Base-by-base conservation (phyloP, 2,113 vertebrate species). In the Crotalus tigris region DNA sequence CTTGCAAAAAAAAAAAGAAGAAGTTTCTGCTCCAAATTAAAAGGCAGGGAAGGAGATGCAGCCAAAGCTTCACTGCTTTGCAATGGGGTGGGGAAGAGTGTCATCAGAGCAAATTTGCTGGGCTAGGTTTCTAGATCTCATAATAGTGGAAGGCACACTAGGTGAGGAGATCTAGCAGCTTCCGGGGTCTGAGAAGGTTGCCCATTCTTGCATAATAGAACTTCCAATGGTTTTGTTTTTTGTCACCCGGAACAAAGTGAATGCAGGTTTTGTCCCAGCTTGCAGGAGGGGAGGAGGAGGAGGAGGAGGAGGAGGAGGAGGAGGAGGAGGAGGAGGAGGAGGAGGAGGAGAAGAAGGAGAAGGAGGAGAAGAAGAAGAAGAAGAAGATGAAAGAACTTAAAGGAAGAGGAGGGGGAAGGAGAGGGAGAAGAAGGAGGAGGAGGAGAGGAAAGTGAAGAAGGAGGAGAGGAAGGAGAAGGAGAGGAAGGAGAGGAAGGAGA, bases 391-490 rank as follows among this genome's bases (percentile, higher is more conserved):
- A 21, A 15, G 5, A 17, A 2, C 39, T 39, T 6, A 6, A 33
- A 39, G 61, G 26, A 29, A 1, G 59, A 3, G 26, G 11, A 4
- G 4, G 4, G 3, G 46, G 39, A 3, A 3, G 59, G 1, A 4
- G 26, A 4, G 1, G 26, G 9, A 29, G 9, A 3, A 26, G 61
- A 3, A 0, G 0, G 5, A 85, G 44, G 21, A 46, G 17, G 5
- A 44, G 2, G 3, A 13, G 5, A 17, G 6, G 15, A 17, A 33
- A 2, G 2, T 39, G 15, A 13, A 44, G 44, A 3, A 33, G 5
- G 21, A 3, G 59, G 0, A 2, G 44, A 11, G 10, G 19, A 33
- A 33, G 33, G 33, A 33, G 33, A 33, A 33, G 33, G 33, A 33
- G 33, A 33, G 33, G 33, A 33, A 33, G 33, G 33, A 33, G 33